Evolutionary conservation across 1,140 invertebrate genomes (phyloP).

Genomic region (Leptinotarsa texana): DNA sequence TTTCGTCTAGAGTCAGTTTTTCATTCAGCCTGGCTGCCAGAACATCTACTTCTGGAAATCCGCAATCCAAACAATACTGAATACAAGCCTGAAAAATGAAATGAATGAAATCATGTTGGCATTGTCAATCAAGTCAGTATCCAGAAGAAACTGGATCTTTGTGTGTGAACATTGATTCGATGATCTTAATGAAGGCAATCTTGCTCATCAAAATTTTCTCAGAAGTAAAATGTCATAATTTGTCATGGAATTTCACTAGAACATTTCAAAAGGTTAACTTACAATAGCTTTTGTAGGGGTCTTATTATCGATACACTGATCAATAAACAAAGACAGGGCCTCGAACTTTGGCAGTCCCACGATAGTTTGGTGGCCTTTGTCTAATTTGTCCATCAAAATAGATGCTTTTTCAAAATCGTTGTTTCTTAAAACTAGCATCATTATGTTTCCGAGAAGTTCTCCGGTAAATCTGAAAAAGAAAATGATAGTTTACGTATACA

Average conservation of each 20-base stretch:
- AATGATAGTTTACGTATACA: neutral
- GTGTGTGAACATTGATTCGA: too few relatives aligned
- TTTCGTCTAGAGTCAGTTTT: slow-evolving; percentile 57
- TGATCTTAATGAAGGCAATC: neutral
- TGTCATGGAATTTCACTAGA: neutral
- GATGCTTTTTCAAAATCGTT: slow-evolving; percentile 59
- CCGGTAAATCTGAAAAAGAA: slow-evolving; percentile 60
- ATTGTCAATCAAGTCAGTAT: too few relatives aligned
- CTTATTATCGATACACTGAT: slow-evolving; percentile 58
- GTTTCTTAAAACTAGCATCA: slow-evolving; percentile 57
- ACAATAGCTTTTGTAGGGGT: slow-evolving; percentile 57
- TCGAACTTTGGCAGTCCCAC: slow-evolving; percentile 60
- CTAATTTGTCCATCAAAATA: slow-evolving; percentile 59
- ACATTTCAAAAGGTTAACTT: slow-evolving; percentile 37
- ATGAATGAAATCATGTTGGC: neutral
- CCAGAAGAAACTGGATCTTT: too few relatives aligned
- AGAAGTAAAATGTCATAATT: too few relatives aligned
- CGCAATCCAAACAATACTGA: slow-evolving; percentile 61
- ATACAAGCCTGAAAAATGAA: slow-evolving; percentile 55
- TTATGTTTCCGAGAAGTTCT: slow-evolving; percentile 62
- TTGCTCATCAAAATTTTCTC: too few relatives aligned
- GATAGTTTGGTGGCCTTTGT: slow-evolving; percentile 58
- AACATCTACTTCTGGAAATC: slow-evolving; percentile 56
- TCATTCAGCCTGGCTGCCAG: slow-evolving; percentile 56
- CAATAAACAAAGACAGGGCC: slow-evolving; percentile 57